Conservation (phyloP, 53 echinoderm and acorn worm genomes). For the Temnopleurus reevesii region DNA sequence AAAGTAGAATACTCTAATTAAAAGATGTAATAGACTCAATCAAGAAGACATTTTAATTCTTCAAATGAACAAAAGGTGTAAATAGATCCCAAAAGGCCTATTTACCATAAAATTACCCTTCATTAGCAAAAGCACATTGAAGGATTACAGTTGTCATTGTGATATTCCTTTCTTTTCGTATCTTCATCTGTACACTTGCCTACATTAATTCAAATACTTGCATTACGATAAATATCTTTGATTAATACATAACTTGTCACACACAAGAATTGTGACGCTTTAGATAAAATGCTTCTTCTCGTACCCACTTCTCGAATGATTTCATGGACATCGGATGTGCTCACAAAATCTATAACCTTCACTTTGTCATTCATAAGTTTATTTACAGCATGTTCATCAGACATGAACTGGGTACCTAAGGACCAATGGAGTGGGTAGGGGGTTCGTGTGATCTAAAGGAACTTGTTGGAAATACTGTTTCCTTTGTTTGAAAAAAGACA, state of each 20-base stretch:
- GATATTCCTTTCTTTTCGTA: no score
- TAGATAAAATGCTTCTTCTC: background rate
- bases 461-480: no score
- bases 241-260: constrained; percentile 35
- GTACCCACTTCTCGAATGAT: background rate
- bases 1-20: no score
- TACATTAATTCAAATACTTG: background rate
- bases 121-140: no score
- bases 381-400: constrained; percentile 8
- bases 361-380: background rate
- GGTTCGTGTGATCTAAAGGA: no score
- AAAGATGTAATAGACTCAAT: no score
- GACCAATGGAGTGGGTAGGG: background rate
- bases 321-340: background rate
- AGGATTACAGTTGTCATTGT: no score
- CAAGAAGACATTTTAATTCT: no score
- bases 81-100: background rate
- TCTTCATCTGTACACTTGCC: no score
- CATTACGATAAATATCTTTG: background rate
- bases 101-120: background rate
- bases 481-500: no score
- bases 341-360: background rate
- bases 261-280: background rate
- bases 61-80: background rate
- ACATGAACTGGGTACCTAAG: background rate